Percentiles rank a stretch among this genome's conserved stretches.
Conservation (phyloP, 2,797 vertebrate genomes). For the Myripristis murdjan region DNA sequence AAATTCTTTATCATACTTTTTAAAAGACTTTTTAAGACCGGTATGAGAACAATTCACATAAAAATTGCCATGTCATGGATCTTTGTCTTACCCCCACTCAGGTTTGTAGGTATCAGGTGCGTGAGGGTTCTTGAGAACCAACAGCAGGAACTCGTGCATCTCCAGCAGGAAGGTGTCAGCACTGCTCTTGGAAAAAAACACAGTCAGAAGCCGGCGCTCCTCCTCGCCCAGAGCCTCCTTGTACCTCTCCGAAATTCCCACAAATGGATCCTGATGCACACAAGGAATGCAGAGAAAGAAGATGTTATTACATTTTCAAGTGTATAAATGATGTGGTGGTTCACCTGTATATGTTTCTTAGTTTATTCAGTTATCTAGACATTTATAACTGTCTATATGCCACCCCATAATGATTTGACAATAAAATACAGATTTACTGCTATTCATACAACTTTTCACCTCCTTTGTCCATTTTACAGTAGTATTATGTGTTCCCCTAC, state of each 20-base stretch:
- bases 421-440: background rate
- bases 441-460: background rate
- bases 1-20: too few species aligned
- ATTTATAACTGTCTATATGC: background rate
- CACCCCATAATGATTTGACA: background rate
- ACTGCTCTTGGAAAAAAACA: slow-evolving; percentile 86
- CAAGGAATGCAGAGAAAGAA: background rate
- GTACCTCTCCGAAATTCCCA: slow-evolving; percentile 81
- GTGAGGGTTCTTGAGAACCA: slow-evolving; percentile 84
- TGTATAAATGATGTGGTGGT: too few species aligned
- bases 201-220: slow-evolving; percentile 78
- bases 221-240: slow-evolving; percentile 81
- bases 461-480: background rate
- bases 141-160: slow-evolving; percentile 92
- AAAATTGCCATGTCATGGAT: too few species aligned
- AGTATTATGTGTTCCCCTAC: slow-evolving; percentile 75
- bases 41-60: background rate
- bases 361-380: background rate
- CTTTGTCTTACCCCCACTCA: slow-evolving; percentile 87
- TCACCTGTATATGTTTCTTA: background rate
- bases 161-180: slow-evolving; percentile 91
- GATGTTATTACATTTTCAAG: too few species aligned
- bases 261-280: slow-evolving; percentile 91
- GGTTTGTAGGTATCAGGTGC: slow-evolving; percentile 81
- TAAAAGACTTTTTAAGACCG: too few species aligned